Evolutionary conservation across 2,113 vertebrate species (phyloP).

Genomic region (Pimephales promelas): DNA sequence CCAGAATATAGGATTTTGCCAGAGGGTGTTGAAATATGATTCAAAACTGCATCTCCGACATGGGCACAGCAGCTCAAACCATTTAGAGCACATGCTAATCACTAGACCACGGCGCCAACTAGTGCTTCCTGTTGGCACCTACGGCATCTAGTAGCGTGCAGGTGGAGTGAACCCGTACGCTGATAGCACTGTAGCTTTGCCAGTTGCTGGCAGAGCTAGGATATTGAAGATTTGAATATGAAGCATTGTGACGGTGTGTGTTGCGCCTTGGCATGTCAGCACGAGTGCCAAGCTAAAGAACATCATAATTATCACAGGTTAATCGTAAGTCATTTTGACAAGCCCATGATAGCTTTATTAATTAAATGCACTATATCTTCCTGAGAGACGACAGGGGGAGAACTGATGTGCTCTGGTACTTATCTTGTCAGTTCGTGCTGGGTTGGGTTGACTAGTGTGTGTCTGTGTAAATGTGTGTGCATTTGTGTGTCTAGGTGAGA

Average conservation of each 20-base stretch:
- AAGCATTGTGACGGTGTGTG: slow-evolving; percentile 10
- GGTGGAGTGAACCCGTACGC: background rate
- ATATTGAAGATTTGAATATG: background rate
- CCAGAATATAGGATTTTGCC: background rate
- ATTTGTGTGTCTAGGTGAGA: background rate
- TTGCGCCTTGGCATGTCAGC: slow-evolving; percentile 18
- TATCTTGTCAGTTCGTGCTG: slow-evolving; percentile 21
- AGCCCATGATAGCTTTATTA: slow-evolving; percentile 14
- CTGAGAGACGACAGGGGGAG: slow-evolving; percentile 10
- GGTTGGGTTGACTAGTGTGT: slow-evolving; percentile 6
- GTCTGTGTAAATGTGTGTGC: slow-evolving; percentile 7
- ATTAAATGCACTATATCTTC: slow-evolving; percentile 30
- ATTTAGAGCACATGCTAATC: slow-evolving; percentile 35
- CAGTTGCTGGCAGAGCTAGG: background rate
- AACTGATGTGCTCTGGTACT: slow-evolving; percentile 11
- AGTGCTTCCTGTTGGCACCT: slow-evolving; percentile 10
- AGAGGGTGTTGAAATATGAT: background rate
- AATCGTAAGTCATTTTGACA: slow-evolving; percentile 21
- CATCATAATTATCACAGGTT: slow-evolving; percentile 34
- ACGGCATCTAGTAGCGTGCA: background rate
- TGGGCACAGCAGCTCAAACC: slow-evolving; percentile 3
- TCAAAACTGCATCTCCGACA: slow-evolving; percentile 1
- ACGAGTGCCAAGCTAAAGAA: slow-evolving; percentile 17
- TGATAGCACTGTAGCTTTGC: background rate
- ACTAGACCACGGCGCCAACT: slow-evolving; percentile 30